These are phyloP conservation scores for Hafferia zeledoni DNA, from an alignment of 2,797 vertebrate genomes.

Conservation along the genomic window DNA sequence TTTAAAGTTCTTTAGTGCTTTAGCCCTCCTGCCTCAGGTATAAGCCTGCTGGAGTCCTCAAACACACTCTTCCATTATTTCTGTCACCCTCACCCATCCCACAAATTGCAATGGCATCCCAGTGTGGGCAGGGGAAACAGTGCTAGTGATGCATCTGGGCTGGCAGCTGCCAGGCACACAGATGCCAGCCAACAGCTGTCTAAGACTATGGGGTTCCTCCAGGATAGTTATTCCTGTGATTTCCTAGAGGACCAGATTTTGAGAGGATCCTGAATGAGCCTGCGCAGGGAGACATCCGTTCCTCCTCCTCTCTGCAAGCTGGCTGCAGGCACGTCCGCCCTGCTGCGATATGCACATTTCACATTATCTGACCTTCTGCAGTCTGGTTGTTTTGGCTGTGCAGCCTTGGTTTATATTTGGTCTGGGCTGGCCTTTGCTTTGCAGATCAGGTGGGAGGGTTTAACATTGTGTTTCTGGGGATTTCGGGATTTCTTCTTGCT, in stretches of 20 bases:
- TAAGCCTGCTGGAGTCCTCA: neutral
- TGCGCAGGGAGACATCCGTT: neutral
- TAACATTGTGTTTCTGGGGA: conserved; percentile 59
- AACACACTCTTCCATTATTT: neutral
- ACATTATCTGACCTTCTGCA: conserved; percentile 72
- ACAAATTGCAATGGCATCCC: neutral
- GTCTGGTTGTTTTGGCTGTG: conserved; percentile 69
- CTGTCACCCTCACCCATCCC: neutral
- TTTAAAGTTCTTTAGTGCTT: neutral
- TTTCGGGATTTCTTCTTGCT: conserved; percentile 55
- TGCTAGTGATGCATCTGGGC: neutral
- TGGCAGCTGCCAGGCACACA: neutral
- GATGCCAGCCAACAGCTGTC: neutral
- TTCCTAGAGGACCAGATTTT: neutral
- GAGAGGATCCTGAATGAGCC: neutral
- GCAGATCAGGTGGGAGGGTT: conserved; percentile 66
- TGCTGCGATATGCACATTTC: neutral
- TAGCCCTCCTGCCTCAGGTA: neutral
- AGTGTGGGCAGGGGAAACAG: neutral
- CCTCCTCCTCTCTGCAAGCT: accelerated
- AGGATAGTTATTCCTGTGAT: neutral
- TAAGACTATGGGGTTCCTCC: neutral
- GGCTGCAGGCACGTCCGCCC: conserved; percentile 3
- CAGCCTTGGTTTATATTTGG: conserved; percentile 73
- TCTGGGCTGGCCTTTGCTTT: conserved; percentile 60